Base-by-base conservation (phyloP, 2,797 vertebrate genomes). In the Peromyscus melanophrys region DNA sequence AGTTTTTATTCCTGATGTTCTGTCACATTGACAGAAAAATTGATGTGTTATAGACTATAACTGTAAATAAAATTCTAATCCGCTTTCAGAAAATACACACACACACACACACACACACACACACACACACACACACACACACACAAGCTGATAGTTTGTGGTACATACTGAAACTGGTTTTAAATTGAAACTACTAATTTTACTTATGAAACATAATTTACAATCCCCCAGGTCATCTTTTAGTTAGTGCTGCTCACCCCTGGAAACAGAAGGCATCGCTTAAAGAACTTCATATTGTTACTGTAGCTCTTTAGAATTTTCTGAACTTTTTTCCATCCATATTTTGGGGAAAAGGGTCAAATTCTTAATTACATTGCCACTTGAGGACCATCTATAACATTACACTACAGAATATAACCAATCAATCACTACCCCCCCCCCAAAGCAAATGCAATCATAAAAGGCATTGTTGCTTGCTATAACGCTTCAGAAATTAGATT, bases 181-280 rank as follows among this genome's bases (percentile, higher is more conserved):
- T 37, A 57, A 55, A 19, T 61, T 43, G n/a, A 27, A 63, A 27
- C 2, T 9, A 67, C 4, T 73, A 88, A 31, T 37, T 49, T 77
- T 9, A 57, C 17, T 81, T 81, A 21, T 83, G 40, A 89, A 89
- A 81, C 3, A 55, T 21, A 91, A 6, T 67, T 89, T 63, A 9
- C 31, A 13, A 29, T 11, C 88, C 40, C 69, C 34, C 87, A 52
- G 3, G 71, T 57, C 75, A 57, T 85, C 25, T 59, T 63, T 93
- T n/a, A 52, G 77, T 82, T 59, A 23, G 21, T 0, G 0, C 3
- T 80, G 65, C 37, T 46, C 0, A 3, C 12, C 2, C 0, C 2
- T 75, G 11, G 10, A 86, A 83, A 63, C 14, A 40, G 21, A 69
- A 8, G 1, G 14, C 67, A n/a, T 80, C 25, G 0, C n/a, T 4